A percentile compares a stretch with the other conserved stretches of the same genome.
Evolutionary conservation across 2,797 vertebrate genomes (phyloP).

Genomic region (Oreonectes daqikongensis): DNA sequence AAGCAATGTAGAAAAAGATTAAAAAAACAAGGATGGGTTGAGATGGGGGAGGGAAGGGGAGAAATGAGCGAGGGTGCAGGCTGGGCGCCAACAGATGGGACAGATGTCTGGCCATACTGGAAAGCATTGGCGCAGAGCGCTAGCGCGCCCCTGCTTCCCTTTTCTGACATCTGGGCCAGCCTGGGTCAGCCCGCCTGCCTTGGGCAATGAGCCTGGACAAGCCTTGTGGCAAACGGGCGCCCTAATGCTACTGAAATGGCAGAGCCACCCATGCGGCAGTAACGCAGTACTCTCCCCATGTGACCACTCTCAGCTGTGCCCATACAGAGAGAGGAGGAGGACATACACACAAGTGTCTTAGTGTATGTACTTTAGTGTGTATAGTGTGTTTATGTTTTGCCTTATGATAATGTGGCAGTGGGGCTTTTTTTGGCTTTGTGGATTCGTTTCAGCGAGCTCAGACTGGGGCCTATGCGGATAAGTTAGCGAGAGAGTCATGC

Average conservation of each 20-base stretch:
- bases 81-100: slow-evolving; percentile 92
- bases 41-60: slow-evolving; percentile 53
- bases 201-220: slow-evolving; percentile 88
- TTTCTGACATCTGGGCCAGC: slow-evolving; percentile 95
- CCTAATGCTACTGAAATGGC: slow-evolving; percentile 87
- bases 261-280: slow-evolving; percentile 88
- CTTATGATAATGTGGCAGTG: slow-evolving; percentile 40
- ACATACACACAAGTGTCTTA: slow-evolving; percentile 28
- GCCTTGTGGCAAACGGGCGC: slow-evolving; percentile 89
- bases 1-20: slow-evolving; percentile 19
- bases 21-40: slow-evolving; percentile 13
- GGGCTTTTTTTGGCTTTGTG: slow-evolving; percentile 20
- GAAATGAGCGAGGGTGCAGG: slow-evolving; percentile 69
- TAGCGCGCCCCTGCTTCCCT: slow-evolving; percentile 83
- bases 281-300: slow-evolving; percentile 88
- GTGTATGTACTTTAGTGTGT: slow-evolving; percentile 36
- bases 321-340: slow-evolving; percentile 14
- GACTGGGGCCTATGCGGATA: slow-evolving; percentile 34
- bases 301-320: slow-evolving; percentile 83
- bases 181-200: slow-evolving; percentile 86
- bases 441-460: slow-evolving; percentile 36
- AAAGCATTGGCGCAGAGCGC: slow-evolving; percentile 88
- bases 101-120: slow-evolving; percentile 97
- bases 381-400: slow-evolving; percentile 38
- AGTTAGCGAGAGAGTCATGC: slow-evolving; percentile 52